Evolutionary conservation across 2,113 vertebrate genomes (phyloP), one percentile per base, ranked within the genome.

Genomic region (Clarias gariepinus): DNA sequence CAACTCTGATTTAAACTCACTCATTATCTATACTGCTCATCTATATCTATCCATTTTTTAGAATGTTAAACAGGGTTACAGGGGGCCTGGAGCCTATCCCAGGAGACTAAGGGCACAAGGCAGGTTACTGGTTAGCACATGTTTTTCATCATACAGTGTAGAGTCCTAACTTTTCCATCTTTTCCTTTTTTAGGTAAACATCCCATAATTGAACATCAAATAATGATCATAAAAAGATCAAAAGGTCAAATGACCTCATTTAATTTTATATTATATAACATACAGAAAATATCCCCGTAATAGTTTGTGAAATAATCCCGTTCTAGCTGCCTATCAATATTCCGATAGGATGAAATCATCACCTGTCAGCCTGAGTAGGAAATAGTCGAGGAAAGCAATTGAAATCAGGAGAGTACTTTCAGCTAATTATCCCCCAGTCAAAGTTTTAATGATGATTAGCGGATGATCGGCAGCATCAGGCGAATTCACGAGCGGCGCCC

Each of bases 381-480:
- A 86, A 55, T 41, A 81, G 64, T 57, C 1, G 16, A 81, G 78
- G 63, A 81, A 81, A 58, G 85, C 85, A 86, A 85, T 86, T 78
- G 78, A 86, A 86, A 86, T 86, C 85, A 86, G 77, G 33, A 86
- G 64, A 81, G 68, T 64, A 19, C 85, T 81, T 86, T 16, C 33
- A 52, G 36, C 55, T 86, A 81, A 86, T 86, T 81, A 86, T 52
- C 71, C 58, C 58, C 9, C 57, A 28, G 53, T 81, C 85, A 71
- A 74, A 47, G 64, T 81, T 86, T 52, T 86, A 86, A 86, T 81
- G 66, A 86, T 81, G 78, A 81, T 86, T 86, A 86, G 76, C 85
- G 36, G 74, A 81, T 68, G 30, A 73, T 47, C 55, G n/a, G 61
- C 25, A 68, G 60, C 77, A 21, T 28, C 55, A 28, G 73, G 55